Evolutionary conservation across 2,888 invertebrate genomes (phyloP).

Genomic region (Phyllotreta cruciferae): DNA sequence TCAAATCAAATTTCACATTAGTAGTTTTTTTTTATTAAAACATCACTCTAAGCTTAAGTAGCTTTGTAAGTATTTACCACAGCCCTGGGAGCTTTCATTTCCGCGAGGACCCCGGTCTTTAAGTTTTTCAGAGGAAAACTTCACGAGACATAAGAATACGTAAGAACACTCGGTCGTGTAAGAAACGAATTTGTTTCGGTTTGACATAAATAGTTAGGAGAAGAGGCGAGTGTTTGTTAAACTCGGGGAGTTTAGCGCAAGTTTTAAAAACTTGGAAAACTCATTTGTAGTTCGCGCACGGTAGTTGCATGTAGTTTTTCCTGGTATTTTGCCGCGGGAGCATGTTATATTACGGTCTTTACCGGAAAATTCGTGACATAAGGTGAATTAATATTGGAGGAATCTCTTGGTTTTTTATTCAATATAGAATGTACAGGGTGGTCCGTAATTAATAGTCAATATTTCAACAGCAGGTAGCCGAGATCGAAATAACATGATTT

Average conservation of each 20-base stretch:
- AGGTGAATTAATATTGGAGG: no score
- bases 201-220: slow-evolving; percentile 29
- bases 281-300: slow-evolving; percentile 22
- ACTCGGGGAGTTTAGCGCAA: slow-evolving; percentile 17
- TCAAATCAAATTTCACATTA: no score
- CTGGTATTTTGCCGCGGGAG: slow-evolving; percentile 6
- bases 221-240: slow-evolving; percentile 26
- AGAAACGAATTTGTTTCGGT: slow-evolving; percentile 33
- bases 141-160: slow-evolving; percentile 14
- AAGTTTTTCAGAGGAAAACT: slow-evolving; percentile 17
- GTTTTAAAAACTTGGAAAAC: slow-evolving; percentile 24
- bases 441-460: no score
- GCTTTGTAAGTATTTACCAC: slow-evolving; percentile 8
- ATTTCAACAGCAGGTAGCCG: no score
- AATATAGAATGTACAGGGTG: no score
- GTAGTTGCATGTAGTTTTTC: slow-evolving; percentile 17
- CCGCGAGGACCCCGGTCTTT: slow-evolving; percentile 6
- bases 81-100: slow-evolving; percentile 3
- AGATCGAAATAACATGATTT: no score
- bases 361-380: no score
- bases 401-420: no score
- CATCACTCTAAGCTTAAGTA: neutral
- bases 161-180: slow-evolving; percentile 14
- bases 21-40: no score
- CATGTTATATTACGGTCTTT: neutral